These are phyloP conservation scores for Eupithecia dodoneata DNA, from an alignment of 2,888 invertebrate species.

Conservation along the genomic window DNA sequence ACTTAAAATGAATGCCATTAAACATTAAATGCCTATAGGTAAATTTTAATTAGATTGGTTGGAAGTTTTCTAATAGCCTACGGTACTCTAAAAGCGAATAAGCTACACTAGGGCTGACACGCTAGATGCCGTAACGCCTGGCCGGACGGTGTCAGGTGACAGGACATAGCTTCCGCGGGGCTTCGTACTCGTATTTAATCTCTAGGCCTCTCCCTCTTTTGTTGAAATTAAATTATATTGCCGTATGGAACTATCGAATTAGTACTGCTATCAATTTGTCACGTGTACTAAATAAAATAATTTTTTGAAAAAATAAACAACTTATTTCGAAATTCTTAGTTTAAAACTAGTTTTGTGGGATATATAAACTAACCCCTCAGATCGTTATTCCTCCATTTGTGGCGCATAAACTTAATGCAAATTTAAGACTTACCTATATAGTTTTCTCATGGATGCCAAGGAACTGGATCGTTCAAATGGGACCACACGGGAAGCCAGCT, in stretches of 20 bases:
- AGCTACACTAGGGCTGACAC: constrained; percentile 32
- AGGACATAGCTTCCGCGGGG: constrained; percentile 74
- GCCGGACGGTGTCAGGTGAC: constrained; percentile 63
- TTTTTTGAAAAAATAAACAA: too few relatives aligned
- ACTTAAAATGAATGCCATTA: background rate
- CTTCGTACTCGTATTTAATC: constrained; percentile 73
- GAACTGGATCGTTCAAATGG: too few relatives aligned
- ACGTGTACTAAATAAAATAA: too few relatives aligned
- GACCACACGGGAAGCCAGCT: too few relatives aligned
- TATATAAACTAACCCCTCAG: too few relatives aligned
- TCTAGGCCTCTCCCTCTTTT: constrained; percentile 49
- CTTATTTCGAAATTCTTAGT: too few relatives aligned
- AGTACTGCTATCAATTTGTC: background rate
- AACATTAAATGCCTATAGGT: background rate
- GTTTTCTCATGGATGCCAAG: too few relatives aligned
- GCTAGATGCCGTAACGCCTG: constrained; percentile 42
- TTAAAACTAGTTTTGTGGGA: too few relatives aligned
- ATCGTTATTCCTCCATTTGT: too few relatives aligned
- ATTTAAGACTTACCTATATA: too few relatives aligned
- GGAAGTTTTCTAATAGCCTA: background rate
- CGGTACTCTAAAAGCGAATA: constrained; percentile 27
- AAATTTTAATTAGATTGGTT: background rate
- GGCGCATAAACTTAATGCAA: too few relatives aligned
- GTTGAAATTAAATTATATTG: constrained; percentile 20
- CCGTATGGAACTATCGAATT: background rate